Conservation (phyloP, 2,888 invertebrate genomes). For the Philopedon plagiatum region DNA sequence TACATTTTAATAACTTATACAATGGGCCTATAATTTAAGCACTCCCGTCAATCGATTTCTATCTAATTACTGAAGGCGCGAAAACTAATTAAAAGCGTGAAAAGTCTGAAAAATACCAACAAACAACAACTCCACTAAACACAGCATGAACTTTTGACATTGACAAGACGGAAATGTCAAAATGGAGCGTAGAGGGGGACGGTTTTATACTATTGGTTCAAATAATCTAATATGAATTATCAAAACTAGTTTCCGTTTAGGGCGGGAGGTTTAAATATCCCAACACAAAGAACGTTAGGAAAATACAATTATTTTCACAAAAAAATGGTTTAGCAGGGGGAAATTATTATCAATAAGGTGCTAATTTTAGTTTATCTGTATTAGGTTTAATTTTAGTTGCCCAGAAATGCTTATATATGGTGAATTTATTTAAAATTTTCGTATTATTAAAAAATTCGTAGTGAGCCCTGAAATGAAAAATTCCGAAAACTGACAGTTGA, state of each 20-base stretch:
- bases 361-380: not conserved
- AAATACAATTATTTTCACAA: not conserved
- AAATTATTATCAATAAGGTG: not conserved
- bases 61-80: slow-evolving; percentile 1
- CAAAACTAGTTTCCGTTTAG: not conserved
- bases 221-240: not conserved
- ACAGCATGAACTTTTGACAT: slow-evolving; percentile 14
- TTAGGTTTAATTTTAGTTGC: not conserved
- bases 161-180: slow-evolving; percentile 2
- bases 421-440: not conserved
- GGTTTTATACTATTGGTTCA: not conserved
- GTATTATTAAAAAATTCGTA: not conserved
- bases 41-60: not conserved
- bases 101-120: slow-evolving; percentile 5
- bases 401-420: not conserved
- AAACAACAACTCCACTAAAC: slow-evolving; percentile 17
- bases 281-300: not conserved
- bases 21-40: not conserved
- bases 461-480: slow-evolving; percentile 17
- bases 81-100: slow-evolving; percentile 22
- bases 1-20: not conserved
- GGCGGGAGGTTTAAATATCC: not conserved
- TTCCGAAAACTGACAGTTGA: slow-evolving; percentile 57
- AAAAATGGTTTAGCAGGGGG: not conserved
- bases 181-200: not conserved